These are phyloP conservation scores for Cryptops parisi DNA, from an alignment of 2,888 invertebrate species.

Conservation along the genomic window DNA sequence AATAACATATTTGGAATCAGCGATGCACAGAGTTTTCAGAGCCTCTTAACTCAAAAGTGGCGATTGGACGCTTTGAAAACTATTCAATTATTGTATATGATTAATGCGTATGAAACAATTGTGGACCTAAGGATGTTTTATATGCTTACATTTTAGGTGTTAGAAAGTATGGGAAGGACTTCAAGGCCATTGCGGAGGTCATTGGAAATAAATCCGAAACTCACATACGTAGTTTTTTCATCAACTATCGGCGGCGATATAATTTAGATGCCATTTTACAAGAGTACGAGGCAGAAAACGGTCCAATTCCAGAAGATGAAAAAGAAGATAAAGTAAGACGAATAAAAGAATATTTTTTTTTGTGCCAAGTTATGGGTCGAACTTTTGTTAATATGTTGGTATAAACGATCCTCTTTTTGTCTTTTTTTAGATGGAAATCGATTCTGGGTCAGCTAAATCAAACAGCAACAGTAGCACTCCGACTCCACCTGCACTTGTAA, in stretches of 20 bases:
- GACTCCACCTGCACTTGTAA: slow-evolving; percentile 12
- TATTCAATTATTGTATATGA: slow-evolving; percentile 8
- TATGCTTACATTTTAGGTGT: slow-evolving; percentile 36
- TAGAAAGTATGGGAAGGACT: slow-evolving; percentile 55
- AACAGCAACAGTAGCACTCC: slow-evolving; percentile 17
- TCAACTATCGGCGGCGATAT: slow-evolving; percentile 75
- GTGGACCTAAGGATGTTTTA: slow-evolving; percentile 33
- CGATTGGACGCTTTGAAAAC: slow-evolving; percentile 1
- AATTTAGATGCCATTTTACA: slow-evolving; percentile 72
- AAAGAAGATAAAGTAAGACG: slow-evolving; percentile 14
- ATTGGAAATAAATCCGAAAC: slow-evolving; percentile 90
- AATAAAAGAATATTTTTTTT: slow-evolving; percentile 1
- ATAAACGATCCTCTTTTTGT: background rate
- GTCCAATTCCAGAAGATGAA: slow-evolving; percentile 36
- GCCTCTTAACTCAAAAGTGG: no score
- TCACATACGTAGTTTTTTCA: slow-evolving; percentile 80
- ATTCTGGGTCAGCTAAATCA: slow-evolving; percentile 13
- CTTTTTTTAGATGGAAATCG: slow-evolving; percentile 16
- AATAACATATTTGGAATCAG: no score
- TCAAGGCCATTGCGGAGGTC: slow-evolving; percentile 85
- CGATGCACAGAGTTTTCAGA: no score
- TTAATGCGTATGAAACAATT: slow-evolving; percentile 9
- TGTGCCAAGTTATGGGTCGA: background rate
- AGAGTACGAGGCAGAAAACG: slow-evolving; percentile 68
- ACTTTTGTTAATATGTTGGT: background rate